These are phyloP conservation scores for Opisthocomus hoazin DNA, from an alignment of 2,113 vertebrate genomes.

Conservation along the genomic window DNA sequence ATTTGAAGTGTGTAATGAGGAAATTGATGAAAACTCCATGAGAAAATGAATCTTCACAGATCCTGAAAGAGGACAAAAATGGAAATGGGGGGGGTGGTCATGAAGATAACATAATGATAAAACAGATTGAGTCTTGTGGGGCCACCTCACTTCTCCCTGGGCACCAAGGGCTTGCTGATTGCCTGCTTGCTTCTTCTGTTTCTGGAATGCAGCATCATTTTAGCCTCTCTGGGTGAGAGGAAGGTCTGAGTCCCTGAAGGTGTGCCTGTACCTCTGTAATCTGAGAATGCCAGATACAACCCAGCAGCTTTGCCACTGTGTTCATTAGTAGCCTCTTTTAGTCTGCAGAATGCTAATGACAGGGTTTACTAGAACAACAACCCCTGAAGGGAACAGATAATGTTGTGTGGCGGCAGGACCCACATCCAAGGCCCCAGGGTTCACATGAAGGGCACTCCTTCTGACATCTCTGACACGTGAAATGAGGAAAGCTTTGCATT, in stretches of 20 bases:
- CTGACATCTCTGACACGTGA: neutral
- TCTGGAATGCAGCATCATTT: neutral
- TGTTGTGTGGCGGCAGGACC: neutral
- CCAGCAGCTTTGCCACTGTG: neutral
- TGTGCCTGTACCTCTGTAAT: conserved; percentile 6
- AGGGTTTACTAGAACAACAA: neutral
- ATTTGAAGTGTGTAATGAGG: neutral
- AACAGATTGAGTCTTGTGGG: neutral
- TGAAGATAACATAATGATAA: neutral
- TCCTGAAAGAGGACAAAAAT: neutral
- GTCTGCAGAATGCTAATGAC: conserved; percentile 7
- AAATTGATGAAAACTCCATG: neutral
- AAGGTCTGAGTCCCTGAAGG: neutral
- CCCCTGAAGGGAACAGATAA: neutral
- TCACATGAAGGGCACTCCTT: neutral
- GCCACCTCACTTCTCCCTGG: neutral
- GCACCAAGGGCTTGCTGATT: neutral
- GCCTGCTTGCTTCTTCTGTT: neutral
- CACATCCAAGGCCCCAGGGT: neutral
- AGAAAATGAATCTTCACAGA: neutral
- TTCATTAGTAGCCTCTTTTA: conserved; percentile 5
- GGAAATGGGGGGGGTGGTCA: too few species aligned
- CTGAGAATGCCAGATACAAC: neutral
- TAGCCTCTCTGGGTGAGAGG: neutral
- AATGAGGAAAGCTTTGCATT: neutral